These are phyloP conservation scores for Liasis olivaceus DNA, from an alignment of 2,797 vertebrate species.

Conservation along the genomic window DNA sequence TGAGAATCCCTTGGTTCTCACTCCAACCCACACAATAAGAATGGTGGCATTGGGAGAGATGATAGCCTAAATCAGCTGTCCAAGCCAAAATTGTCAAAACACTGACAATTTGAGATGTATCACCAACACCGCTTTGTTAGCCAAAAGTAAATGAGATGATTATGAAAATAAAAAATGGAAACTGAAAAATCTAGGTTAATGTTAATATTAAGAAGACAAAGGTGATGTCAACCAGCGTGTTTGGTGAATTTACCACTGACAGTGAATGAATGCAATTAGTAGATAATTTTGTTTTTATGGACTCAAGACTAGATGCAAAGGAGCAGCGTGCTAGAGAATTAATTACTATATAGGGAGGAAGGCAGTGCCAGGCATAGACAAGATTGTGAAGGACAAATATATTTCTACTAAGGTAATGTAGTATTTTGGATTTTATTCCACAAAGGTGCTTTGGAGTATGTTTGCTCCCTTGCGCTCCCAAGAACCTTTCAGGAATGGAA, in stretches of 20 bases:
- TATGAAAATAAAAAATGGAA: background rate
- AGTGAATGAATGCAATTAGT: background rate
- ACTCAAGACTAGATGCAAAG: background rate
- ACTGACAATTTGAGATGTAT: background rate
- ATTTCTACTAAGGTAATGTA: background rate
- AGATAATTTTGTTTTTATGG: background rate
- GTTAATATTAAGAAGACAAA: background rate
- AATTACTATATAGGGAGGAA: background rate
- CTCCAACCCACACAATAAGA: background rate
- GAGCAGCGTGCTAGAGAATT: background rate
- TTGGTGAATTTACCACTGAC: background rate
- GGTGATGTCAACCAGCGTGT: background rate
- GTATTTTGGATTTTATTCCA: background rate
- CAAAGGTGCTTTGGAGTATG: background rate
- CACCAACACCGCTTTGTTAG: background rate
- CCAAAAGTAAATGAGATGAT: background rate
- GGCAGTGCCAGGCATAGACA: background rate
- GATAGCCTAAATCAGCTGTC: background rate
- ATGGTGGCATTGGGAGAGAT: background rate
- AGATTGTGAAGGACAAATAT: background rate
- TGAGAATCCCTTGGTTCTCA: background rate
- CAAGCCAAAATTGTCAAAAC: background rate
- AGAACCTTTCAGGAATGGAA: background rate
- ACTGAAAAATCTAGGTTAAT: background rate
- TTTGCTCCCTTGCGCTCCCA: background rate